These are phyloP conservation scores for Paracentrotus lividus DNA, from an alignment of 53 echinoderm and acorn worm species.

Conservation along the genomic window DNA sequence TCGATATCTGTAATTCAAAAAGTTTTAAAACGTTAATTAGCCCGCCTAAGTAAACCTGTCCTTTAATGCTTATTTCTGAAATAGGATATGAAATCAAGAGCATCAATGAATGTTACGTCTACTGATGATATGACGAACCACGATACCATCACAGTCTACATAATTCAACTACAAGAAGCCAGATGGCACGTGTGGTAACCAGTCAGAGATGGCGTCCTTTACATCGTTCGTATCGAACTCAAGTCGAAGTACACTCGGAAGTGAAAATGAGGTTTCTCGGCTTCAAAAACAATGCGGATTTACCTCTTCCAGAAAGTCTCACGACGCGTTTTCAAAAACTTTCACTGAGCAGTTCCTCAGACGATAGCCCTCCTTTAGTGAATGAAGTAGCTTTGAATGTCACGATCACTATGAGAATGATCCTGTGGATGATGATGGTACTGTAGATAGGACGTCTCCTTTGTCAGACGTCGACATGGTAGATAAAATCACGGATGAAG, in stretches of 20 bases:
- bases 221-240: neutral
- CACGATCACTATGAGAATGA: neutral
- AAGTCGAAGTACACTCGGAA: neutral
- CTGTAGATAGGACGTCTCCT: neutral
- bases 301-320: conserved; percentile 1
- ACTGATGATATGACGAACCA: conserved; percentile 8
- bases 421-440: neutral
- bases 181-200: neutral
- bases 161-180: neutral
- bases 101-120: neutral
- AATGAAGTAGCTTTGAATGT: neutral
- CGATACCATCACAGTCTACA: neutral
- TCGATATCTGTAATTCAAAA: too few species aligned
- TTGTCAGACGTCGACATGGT: conserved; percentile 32
- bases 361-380: neutral
- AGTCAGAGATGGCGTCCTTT: neutral
- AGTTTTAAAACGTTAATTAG: too few species aligned
- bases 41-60: neutral
- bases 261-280: neutral
- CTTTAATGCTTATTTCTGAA: neutral
- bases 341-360: conserved; percentile 5
- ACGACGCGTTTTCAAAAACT: conserved; percentile 30
- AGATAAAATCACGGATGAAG: neutral
- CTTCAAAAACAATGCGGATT: neutral
- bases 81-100: conserved; percentile 25